Evolutionary conservation across 2,888 invertebrate genomes (phyloP).

Genomic region (Acanthosepion lycidas): DNA sequence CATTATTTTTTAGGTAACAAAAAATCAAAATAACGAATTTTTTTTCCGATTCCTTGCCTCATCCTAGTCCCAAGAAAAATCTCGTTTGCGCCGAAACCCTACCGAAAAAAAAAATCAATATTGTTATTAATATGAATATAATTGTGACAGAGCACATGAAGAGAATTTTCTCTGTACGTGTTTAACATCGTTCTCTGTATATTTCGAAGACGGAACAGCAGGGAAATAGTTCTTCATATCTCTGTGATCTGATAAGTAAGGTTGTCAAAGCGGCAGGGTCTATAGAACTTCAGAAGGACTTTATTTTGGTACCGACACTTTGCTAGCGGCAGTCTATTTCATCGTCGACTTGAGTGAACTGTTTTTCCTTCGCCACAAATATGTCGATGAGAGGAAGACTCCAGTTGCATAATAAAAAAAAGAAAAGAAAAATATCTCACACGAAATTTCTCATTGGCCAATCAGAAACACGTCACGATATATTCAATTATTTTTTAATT

Average conservation of each 20-base stretch:
- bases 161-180: background rate
- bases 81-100: background rate
- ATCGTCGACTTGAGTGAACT: background rate
- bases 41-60: background rate
- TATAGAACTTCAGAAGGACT: constrained; percentile 9
- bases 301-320: background rate
- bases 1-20: too few species aligned
- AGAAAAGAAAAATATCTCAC: background rate
- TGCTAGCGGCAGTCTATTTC: background rate
- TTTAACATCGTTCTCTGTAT: background rate
- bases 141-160: background rate
- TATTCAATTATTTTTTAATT: too few species aligned
- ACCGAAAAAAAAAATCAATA: background rate
- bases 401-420: background rate
- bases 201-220: background rate
- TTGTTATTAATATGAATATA: constrained; percentile 2
- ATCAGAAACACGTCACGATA: too few species aligned
- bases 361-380: background rate
- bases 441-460: background rate
- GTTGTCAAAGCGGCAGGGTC: background rate
- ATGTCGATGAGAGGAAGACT: background rate
- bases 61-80: background rate
- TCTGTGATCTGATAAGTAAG: background rate
- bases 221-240: background rate
- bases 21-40: too few species aligned